Evolutionary conservation across 2,888 invertebrate genomes (phyloP), one percentile per base, ranked within the genome.

Genomic region (Chrysina gloriosa): DNA sequence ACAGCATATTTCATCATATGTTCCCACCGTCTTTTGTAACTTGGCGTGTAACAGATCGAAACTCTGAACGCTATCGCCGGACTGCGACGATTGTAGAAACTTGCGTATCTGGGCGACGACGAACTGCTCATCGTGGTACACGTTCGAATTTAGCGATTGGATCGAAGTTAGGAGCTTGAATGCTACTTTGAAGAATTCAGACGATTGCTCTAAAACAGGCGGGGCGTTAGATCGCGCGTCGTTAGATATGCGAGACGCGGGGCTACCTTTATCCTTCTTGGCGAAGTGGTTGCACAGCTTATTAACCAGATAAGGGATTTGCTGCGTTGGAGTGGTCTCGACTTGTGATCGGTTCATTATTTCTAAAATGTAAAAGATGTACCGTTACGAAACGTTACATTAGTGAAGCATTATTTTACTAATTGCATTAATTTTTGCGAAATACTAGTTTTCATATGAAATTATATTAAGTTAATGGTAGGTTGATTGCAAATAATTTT

Each of bases 251-350:
- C 14, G 14, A 16, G 45, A 14, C 9, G 36, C 19, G n/a, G 9
- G 47, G 54, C 66, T 70, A 74, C 73, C 73, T 70, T 72, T 70
- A 72, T 81, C 77, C 66, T 80, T 76, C 68, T 76, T 77, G 4
- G 82, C 77, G 50, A 80, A 76, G 68, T 78, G 76, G 70, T 79
- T 79, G 73, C 82, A 83, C 52, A 83, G 75, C 71, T 81, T 79
- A 61, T 72, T 73, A 48, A 76, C 67, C 64, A 76, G 70, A 14
- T 65, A 63, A 4, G 76, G 74, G 19, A 75, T 67, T 58, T 66
- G 66, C 31, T 66, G 66, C 42, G 69, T 67, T 11, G 66, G 70
- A 58, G 48, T 36, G 19, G 31, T 67, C 2, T 71, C 70, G 52
- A 64, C 63, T 48, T 68, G 71, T 14, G 69, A 54, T 50, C 52